Percentiles rank a stretch among this genome's conserved stretches.
Conservation (phyloP, 2,888 invertebrate genomes). For the Ichneumoninae sp. region DNA sequence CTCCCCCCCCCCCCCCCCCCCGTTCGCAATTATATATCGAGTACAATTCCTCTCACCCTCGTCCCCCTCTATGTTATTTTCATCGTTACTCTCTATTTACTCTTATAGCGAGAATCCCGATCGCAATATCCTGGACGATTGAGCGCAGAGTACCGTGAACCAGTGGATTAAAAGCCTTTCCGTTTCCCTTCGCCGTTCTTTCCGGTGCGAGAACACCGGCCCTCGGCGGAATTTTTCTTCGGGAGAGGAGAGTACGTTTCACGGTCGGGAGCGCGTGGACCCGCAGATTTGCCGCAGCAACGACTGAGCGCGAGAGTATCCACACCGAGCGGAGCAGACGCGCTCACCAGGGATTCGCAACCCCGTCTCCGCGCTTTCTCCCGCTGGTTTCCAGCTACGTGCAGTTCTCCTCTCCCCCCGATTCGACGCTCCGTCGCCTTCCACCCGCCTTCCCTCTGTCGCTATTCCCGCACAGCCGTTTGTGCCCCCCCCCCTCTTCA, state of each 20-base stretch:
- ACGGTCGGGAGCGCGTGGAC: conserved; percentile 71
- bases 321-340: conserved; percentile 67
- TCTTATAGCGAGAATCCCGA: background rate
- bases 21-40: background rate
- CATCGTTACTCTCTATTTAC: background rate
- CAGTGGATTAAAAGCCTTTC: background rate
- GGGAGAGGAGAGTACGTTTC: conserved; percentile 43
- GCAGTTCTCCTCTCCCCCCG: conserved; percentile 34
- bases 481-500: conserved; percentile 29
- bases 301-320: conserved; percentile 69
- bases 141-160: background rate
- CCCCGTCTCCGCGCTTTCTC: conserved; percentile 59
- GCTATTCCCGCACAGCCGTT: conserved; percentile 12
- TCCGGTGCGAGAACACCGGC: background rate
- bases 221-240: background rate
- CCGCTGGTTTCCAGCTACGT: conserved; percentile 40
- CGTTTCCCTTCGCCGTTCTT: background rate
- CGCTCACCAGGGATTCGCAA: conserved; percentile 68
- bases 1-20: background rate
- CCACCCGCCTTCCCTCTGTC: conserved; percentile 32
- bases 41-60: background rate
- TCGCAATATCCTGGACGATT: background rate
- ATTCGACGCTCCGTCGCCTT: conserved; percentile 44
- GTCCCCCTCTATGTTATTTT: background rate
- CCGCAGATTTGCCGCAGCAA: conserved; percentile 81